Base-by-base conservation (phyloP, 2,113 vertebrate genomes). In the Peromyscus polionotus region DNA sequence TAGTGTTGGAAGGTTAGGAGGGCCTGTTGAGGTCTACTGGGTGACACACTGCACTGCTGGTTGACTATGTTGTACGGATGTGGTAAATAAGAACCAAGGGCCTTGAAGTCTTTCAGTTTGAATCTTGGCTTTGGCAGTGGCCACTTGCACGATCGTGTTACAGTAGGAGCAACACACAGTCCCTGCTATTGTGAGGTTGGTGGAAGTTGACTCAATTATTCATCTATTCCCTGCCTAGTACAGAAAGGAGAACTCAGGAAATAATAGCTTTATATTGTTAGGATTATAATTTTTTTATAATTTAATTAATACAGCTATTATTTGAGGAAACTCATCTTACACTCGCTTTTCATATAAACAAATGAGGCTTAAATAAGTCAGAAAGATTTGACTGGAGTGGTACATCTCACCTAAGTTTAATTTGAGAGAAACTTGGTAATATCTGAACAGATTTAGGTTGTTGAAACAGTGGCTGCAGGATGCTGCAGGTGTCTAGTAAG, bases 221-320 rank as follows among this genome's bases (percentile, higher is more conserved):
- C 39, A 36, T 84, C 45, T 77, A 0, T 91, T 93, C 0, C 0
- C 4, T 94, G 75, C 16, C 42, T 91, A 51, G 48, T 10, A 36
- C 4, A 42, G 45, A 80, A 54, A 67, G 68, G 9, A 67, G 31
- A 33, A 33, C n/a, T 92, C 36, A 75, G n/a, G 80, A 63, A 59
- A 81, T 75, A 31, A 67, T 91, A 80, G 57, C 31, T 42, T 90
- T 96, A 7, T 81, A 16, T 90, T 39, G 1, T 88, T 45, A 91
- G n/a, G 57, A 72, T 70, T 86, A 2, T 93, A 20, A 83, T 92
- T 54, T 95, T 88, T 94, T 85, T 61, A 48, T 95, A 26, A 77
- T 90, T 77, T 92, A 91, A 63, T 93, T 86, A 86, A 59, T 81
- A 6, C 0, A 91, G 12, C 19, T 31, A n/a, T 86, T 93, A 91